Base-by-base conservation (phyloP, 2,888 invertebrate genomes). In the Barypeithes pellucidus region DNA sequence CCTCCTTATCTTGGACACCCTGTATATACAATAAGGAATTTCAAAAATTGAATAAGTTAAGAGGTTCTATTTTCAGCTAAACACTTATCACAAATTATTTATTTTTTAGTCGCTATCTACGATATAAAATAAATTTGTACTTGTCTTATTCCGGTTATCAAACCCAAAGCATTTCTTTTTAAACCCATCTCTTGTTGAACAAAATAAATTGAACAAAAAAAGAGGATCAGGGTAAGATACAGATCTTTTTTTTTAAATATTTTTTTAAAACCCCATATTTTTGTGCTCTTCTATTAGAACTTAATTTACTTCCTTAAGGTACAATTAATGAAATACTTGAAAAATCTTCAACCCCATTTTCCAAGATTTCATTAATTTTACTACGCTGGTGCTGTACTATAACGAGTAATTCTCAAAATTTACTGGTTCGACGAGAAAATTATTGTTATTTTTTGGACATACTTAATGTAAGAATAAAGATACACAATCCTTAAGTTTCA, bases 91-190 rank as follows among this genome's bases (percentile, higher is more conserved):
- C 78, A 79, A 79, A 79, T 80, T 78, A 78, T 76, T 73, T 77
- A 50, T 75, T 76, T 70, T n/a, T 76, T 78, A 71, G 67, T 74
- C 62, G 70, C 68, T 77, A 71, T 70, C 75, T 76, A 73, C 75
- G 72, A 74, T 76, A 72, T 74, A 76, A 76, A 72, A 72, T 78
- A 79, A 79, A 80, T 81, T 81, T 81, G 82, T 81, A 81, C 82
- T 82, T 79, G 77, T 80, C 78, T 79, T 80, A 80, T 79, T 79
- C 78, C 79, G 39, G 16, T 57, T 1, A 45, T 59, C 45, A 50
- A 70, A 66, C 65, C 65, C 62, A 68, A 59, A 75, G 63, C 67
- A 72, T 75, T 68, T 75, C 67, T 70, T 72, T 67, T 67, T 33
- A 60, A 36, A 33, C 33, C 33, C 16, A 60, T 22, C 9, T 12